Percentiles rank a stretch among this genome's conserved stretches.
Conservation (phyloP, 2,888 invertebrate genomes). For the Hyppa rectilinea region DNA sequence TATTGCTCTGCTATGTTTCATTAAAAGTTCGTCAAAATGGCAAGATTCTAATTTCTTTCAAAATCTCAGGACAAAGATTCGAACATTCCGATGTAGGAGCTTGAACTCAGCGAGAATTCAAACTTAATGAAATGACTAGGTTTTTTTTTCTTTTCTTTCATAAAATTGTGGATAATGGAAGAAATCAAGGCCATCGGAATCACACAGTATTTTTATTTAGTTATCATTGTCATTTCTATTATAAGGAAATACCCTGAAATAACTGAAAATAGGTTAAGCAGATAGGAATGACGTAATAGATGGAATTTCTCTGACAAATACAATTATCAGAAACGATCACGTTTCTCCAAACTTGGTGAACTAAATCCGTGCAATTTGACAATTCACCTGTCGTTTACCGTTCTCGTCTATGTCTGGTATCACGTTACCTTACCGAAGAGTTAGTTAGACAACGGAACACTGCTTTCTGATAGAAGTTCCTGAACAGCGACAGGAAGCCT, state of each 20-base stretch:
- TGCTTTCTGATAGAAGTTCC: constrained; percentile 13
- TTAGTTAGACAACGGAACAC: constrained; percentile 17
- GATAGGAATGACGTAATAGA: not conserved
- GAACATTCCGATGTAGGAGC: constrained; percentile 1
- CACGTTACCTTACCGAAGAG: constrained; percentile 39
- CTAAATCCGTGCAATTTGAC: constrained; percentile 72
- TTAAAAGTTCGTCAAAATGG: not conserved
- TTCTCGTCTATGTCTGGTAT: constrained; percentile 46
- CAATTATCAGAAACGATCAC: constrained; percentile 69
- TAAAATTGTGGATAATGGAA: not conserved
- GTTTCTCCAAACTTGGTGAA: constrained; percentile 67
- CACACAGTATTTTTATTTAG: too few species aligned
- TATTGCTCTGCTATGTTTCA: not conserved
- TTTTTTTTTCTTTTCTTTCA: not conserved
- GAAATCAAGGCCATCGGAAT: not conserved
- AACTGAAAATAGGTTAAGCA: constrained; percentile 6
- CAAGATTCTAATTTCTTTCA: not conserved
- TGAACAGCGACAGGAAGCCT: not conserved
- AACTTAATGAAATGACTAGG: constrained; percentile 3
- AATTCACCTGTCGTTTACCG: constrained; percentile 71
- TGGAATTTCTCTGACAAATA: constrained; percentile 57
- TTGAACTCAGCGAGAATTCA: not conserved
- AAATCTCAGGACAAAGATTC: not conserved
- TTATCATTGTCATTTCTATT: too few species aligned
- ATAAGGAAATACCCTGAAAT: too few species aligned